Conservation (phyloP, 2,797 vertebrate genomes). For the Sciurus vulgaris region DNA sequence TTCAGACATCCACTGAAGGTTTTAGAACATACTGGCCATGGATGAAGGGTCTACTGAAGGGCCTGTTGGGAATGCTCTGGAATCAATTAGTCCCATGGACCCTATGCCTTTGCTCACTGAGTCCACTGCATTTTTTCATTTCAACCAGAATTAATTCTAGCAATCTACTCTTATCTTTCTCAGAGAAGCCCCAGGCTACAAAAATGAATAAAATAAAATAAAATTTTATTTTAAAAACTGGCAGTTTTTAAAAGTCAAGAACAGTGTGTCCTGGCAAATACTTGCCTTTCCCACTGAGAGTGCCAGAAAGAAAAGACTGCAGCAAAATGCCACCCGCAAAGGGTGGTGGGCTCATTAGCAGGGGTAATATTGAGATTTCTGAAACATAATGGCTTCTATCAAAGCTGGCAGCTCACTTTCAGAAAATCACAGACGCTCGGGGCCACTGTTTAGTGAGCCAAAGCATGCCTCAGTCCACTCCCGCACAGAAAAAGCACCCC, state of each 20-base stretch:
- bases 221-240: neutral
- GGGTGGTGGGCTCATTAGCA: neutral
- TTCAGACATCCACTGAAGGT: neutral
- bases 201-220: neutral
- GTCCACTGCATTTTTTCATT: neutral
- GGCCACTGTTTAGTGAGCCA: neutral
- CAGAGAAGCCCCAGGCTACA: neutral
- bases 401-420: neutral
- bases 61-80: neutral
- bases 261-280: neutral
- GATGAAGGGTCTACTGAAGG: neutral
- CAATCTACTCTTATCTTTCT: neutral
- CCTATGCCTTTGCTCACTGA: neutral
- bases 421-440: no score
- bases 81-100: neutral
- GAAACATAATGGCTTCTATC: fast-evolving
- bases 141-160: neutral
- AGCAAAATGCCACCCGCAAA: neutral
- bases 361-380: neutral
- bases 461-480: neutral
- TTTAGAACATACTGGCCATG: neutral
- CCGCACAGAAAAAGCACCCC: fast-evolving
- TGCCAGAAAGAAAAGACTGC: neutral
- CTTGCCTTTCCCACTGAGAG: neutral
- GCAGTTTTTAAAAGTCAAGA: constrained; percentile 4